Conservation (phyloP, 2,113 vertebrate species). For the Nyctibius bracteatus region DNA sequence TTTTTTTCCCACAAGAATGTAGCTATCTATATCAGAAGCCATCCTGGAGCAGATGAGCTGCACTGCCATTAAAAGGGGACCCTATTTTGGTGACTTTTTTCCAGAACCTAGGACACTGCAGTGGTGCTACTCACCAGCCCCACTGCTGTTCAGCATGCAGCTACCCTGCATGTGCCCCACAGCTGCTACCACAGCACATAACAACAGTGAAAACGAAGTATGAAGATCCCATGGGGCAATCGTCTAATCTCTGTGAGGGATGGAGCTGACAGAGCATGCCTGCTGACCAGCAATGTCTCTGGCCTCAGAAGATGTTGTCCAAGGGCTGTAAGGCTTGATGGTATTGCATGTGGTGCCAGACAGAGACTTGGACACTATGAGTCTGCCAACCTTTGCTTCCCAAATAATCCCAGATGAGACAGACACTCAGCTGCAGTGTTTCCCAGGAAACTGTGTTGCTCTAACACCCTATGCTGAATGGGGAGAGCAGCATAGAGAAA, state of each 20-base stretch:
- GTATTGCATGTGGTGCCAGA: background rate
- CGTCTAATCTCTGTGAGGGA: background rate
- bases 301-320: background rate
- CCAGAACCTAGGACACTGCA: background rate
- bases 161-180: background rate
- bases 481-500: background rate
- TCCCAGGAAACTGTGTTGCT: background rate
- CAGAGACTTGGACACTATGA: background rate
- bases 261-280: background rate
- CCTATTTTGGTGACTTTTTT: background rate
- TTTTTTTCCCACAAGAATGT: background rate
- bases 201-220: background rate
- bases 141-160: background rate
- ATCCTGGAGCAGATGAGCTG: background rate
- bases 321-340: background rate
- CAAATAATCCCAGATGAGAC: background rate
- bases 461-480: background rate
- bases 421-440: background rate
- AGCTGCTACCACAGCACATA: background rate
- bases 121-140: background rate
- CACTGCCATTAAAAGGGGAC: background rate
- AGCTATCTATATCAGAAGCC: background rate
- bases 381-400: background rate
- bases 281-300: background rate
- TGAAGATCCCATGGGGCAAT: background rate